Evolutionary conservation across 2,113 vertebrate genomes (phyloP), one percentile per base, ranked within the genome.

Genomic region (Aldabrachelys gigantea): DNA sequence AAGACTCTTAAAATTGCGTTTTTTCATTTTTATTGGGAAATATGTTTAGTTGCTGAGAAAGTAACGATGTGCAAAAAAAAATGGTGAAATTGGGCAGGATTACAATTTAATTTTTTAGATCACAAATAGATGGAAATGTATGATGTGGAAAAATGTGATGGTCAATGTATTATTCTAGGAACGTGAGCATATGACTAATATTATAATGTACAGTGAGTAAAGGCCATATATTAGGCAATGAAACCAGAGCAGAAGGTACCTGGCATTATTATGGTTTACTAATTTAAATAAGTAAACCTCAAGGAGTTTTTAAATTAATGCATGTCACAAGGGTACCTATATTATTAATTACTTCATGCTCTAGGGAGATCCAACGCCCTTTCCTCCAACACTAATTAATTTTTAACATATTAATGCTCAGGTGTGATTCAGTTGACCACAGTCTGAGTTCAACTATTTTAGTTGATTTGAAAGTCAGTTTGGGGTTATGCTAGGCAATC

Each of bases 251-350:
- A 88, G 38, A 65, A 80, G 84, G 3, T 62, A 76, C 14, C 65
- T 95, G 52, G 24, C 0, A 0, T 89, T 92, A n/a, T 57, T 91
- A 5, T 24, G 62, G 10, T 78, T 62, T 0, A 3, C 86, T 90
- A 82, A 88, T 38, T 95, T 85, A 41, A 78, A 91, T 96, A n/a
- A 57, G 75, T 96, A 35, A 24, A 89, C 94, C 93, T 75, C 49
- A 21, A 27, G 82, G 8, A 84, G 89, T 97, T 96, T 96, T 96
- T 25, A 78, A 41, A 25, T 27, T 25, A 95, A 92, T 79, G n/a
- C 57, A 62, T 27, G 5, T 41, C 38, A 97, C 96, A 22, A 35
- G 91, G 93, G 93, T 96, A 97, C 96, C 90, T 96, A 19, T 95
- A 90, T 95, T 94, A 94, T 87, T 94, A 87, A 93, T 82, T 95